Evolutionary conservation across 2,113 vertebrate genomes (phyloP).

Genomic region (Noturus placidus): DNA sequence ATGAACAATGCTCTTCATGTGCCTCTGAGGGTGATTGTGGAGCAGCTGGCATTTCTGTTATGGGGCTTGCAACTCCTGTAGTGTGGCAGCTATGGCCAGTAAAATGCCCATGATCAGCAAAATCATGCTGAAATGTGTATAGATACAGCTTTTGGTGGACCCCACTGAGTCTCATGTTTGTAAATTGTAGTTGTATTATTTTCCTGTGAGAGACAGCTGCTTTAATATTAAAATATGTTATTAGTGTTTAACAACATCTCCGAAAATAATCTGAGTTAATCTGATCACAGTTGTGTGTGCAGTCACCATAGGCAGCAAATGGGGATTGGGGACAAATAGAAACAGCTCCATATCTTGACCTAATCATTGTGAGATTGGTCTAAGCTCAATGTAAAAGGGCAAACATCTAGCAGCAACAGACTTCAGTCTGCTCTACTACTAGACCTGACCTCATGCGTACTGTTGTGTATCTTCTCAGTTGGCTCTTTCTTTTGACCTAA

Average conservation of each 20-base stretch:
- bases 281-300: background rate
- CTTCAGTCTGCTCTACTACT: background rate
- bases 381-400: slow-evolving; percentile 3
- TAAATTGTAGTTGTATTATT: background rate
- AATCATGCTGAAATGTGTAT: background rate
- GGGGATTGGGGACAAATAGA: background rate
- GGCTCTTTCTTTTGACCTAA: slow-evolving; percentile 4
- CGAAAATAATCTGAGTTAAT: background rate
- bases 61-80: background rate
- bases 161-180: background rate
- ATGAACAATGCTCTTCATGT: slow-evolving; percentile 1
- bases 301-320: background rate
- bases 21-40: background rate
- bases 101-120: background rate
- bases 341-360: background rate
- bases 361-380: background rate
- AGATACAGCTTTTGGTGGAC: background rate
- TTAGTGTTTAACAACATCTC: background rate
- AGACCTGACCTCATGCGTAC: background rate
- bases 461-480: background rate
- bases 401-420: background rate
- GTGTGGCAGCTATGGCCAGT: background rate
- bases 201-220: background rate
- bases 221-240: background rate
- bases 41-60: background rate